These are phyloP conservation scores for Rhinophrynus dorsalis DNA, from an alignment of 2,797 vertebrate genomes.

Conservation along the genomic window DNA sequence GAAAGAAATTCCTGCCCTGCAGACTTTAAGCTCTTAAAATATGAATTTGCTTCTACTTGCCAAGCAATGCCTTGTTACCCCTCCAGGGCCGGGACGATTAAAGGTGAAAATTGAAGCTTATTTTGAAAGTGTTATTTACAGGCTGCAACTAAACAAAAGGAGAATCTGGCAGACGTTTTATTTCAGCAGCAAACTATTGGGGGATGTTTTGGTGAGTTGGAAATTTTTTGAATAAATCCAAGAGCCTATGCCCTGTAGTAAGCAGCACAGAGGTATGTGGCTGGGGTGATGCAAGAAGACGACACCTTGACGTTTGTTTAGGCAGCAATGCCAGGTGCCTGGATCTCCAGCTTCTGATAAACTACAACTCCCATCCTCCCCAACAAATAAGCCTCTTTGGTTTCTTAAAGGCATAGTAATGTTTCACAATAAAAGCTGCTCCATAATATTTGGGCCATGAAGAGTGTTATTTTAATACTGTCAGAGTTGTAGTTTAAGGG, in stretches of 20 bases:
- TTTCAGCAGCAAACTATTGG: not conserved
- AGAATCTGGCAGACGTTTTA: not conserved
- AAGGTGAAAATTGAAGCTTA: not conserved
- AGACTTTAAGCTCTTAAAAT: conserved; percentile 8
- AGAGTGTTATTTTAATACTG: too few species aligned
- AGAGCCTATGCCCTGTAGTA: not conserved
- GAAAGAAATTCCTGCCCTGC: conserved; percentile 14
- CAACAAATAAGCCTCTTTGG: too few species aligned
- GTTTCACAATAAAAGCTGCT: too few species aligned
- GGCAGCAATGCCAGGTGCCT: too few species aligned
- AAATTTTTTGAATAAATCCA: not conserved
- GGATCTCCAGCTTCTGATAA: too few species aligned
- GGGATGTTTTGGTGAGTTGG: not conserved
- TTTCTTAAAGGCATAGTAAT: too few species aligned
- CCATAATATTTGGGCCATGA: too few species aligned
- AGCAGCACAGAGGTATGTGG: not conserved
- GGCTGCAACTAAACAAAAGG: not conserved
- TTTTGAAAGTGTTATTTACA: conserved; percentile 2
- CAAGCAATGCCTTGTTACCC: conserved; percentile 11
- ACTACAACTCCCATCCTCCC: too few species aligned
- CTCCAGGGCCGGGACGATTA: conserved; percentile 12
- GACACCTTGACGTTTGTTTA: not conserved
- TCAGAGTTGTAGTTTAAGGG: too few species aligned
- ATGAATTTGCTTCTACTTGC: conserved; percentile 36
- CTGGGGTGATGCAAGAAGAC: not conserved